Evolutionary conservation across 2,113 vertebrate species (phyloP).

Genomic region (Lipotes vexillifer): DNA sequence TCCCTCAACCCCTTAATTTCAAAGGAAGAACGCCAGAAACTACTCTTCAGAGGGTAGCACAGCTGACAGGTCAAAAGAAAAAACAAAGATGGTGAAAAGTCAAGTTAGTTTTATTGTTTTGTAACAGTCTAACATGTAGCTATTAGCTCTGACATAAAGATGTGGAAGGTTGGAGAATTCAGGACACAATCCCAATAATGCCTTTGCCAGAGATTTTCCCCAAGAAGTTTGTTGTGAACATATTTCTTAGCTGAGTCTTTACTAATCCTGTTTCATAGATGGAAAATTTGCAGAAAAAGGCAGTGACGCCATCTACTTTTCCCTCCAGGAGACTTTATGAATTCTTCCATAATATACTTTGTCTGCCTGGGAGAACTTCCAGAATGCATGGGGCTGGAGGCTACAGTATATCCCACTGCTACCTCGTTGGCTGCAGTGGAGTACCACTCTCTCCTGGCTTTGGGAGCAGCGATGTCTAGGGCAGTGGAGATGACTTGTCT

Average conservation of each 20-base stretch:
- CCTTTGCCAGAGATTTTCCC: not conserved
- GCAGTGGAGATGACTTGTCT: not conserved
- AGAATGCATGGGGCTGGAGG: not conserved
- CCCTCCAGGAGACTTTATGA: not conserved
- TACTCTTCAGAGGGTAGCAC: not conserved
- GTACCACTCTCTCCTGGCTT: not conserved
- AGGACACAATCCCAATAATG: not conserved
- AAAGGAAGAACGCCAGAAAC: not conserved
- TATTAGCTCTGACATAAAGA: constrained; percentile 4
- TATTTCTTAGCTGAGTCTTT: not conserved
- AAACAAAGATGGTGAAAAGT: constrained; percentile 30
- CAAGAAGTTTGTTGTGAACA: not conserved
- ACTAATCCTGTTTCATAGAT: not conserved
- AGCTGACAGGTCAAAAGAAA: not conserved
- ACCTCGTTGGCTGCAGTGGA: not conserved
- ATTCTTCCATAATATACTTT: not conserved
- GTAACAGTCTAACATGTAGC: not conserved
- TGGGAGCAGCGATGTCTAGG: not conserved
- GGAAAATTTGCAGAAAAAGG: not conserved
- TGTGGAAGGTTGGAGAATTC: not conserved
- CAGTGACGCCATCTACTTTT: not conserved
- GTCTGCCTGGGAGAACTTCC: not conserved
- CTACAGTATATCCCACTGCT: not conserved
- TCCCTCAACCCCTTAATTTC: not conserved
- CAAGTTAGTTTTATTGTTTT: constrained; percentile 58